Evolutionary conservation across 2,888 invertebrate genomes (phyloP).

Genomic region (Blastobasis lacticolella): DNA sequence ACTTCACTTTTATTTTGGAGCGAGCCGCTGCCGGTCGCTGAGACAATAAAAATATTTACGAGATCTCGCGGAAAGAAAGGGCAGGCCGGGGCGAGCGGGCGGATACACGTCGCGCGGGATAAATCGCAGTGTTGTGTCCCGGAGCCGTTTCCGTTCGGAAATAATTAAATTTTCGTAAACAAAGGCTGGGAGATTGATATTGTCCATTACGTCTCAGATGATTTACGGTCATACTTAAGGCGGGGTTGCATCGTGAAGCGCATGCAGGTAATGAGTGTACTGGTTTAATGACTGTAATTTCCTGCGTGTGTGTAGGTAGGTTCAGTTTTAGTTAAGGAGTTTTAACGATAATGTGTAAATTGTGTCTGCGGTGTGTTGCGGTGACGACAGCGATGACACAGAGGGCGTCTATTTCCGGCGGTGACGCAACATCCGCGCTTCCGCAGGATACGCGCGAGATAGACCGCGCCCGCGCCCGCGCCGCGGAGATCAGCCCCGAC

Average conservation of each 20-base stretch:
- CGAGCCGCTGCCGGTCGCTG: slow-evolving; percentile 18
- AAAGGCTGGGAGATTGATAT: slow-evolving; percentile 36
- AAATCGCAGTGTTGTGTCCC: slow-evolving; percentile 52
- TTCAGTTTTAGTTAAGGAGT: neutral
- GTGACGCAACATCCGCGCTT: slow-evolving; percentile 68
- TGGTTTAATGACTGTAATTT: slow-evolving; percentile 27
- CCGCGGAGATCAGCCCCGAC: slow-evolving; percentile 45
- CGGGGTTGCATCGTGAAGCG: slow-evolving; percentile 22
- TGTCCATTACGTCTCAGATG: slow-evolving; percentile 34
- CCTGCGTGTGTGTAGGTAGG: slow-evolving; percentile 13
- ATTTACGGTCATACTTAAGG: slow-evolving; percentile 29
- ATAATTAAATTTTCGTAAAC: slow-evolving; percentile 34
- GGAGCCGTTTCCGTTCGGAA: slow-evolving; percentile 44
- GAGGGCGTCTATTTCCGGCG: slow-evolving; percentile 68
- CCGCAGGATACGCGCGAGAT: slow-evolving; percentile 59
- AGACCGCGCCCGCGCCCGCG: neutral
- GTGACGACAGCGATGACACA: slow-evolving; percentile 53
- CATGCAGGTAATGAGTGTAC: slow-evolving; percentile 15
- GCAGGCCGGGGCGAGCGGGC: slow-evolving; percentile 26
- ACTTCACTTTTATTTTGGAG: slow-evolving; percentile 35
- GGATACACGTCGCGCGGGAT: slow-evolving; percentile 36
- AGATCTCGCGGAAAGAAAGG: slow-evolving; percentile 27
- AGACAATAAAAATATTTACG: slow-evolving; percentile 24
- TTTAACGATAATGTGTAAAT: slow-evolving; percentile 14
- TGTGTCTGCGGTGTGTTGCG: slow-evolving; percentile 15